These are phyloP conservation scores for Tapera naevia DNA, from an alignment of 2,797 vertebrate species.

Conservation along the genomic window DNA sequence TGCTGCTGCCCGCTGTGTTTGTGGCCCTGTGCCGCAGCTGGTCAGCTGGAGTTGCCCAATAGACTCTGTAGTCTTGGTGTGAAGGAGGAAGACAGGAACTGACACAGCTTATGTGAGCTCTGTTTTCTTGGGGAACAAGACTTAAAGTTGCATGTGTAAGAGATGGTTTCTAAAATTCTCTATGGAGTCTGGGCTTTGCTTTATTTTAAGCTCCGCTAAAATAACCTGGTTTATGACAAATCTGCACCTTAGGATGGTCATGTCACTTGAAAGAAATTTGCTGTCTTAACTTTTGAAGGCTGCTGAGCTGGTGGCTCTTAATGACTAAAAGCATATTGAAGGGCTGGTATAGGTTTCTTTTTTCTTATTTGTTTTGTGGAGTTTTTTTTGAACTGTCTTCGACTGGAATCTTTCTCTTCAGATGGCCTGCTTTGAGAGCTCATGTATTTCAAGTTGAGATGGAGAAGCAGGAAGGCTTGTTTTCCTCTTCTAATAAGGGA, in stretches of 20 bases:
- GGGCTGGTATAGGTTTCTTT: accelerated
- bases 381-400: not conserved
- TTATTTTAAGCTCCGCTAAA: not conserved
- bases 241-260: not conserved
- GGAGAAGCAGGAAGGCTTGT: not conserved
- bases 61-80: accelerated
- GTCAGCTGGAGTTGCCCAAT: not conserved
- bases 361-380: not conserved
- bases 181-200: accelerated
- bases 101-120: not conserved
- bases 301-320: not conserved
- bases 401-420: not conserved
- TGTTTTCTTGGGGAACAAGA: not conserved
- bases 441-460: not conserved
- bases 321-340: not conserved
- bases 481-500: not conserved
- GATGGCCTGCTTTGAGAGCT: not conserved
- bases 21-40: not conserved
- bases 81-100: not conserved
- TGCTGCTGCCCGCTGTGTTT: not conserved
- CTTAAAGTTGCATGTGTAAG: not conserved
- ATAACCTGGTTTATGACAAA: not conserved
- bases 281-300: not conserved
- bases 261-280: not conserved
- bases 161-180: not conserved